A percentile compares a stretch with the other conserved stretches of the same genome.
phyloP scores from a whole-genome alignment of 2,888 invertebrate species.

The Bellardia bayeri region DNA sequence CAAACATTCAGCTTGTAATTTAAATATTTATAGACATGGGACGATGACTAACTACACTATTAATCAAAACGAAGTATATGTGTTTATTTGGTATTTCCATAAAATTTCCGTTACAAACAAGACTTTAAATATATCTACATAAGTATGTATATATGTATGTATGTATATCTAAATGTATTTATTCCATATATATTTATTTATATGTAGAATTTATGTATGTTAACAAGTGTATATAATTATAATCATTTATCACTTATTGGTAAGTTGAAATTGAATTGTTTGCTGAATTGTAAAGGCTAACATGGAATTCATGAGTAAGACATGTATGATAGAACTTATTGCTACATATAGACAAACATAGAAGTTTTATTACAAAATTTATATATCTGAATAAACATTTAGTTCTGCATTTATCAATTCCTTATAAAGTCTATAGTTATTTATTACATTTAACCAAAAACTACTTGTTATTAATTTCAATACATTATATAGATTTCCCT shows the following conservation, averaged over 20 bases:
- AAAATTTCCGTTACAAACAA: slow-evolving; percentile 2
- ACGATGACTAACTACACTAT: slow-evolving; percentile 15
- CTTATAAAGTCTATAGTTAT: slow-evolving; percentile 31
- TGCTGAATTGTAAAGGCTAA: background rate
- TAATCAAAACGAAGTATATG: slow-evolving; percentile 15
- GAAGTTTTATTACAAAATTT: background rate
- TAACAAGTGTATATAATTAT: slow-evolving; percentile 19
- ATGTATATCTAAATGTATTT: background rate
- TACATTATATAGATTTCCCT: slow-evolving; percentile 22
- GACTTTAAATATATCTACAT: background rate
- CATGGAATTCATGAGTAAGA: background rate
- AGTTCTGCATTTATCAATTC: background rate
- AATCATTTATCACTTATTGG: slow-evolving; percentile 56
- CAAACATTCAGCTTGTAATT: slow-evolving; percentile 7
- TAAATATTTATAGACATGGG: slow-evolving; percentile 14
- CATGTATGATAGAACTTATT: background rate
- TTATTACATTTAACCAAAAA: slow-evolving; percentile 42
- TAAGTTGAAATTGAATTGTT: slow-evolving; percentile 40
- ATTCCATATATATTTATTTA: background rate
- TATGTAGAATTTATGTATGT: background rate
- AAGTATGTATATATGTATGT: background rate
- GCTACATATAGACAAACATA: background rate
- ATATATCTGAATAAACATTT: too few species aligned
- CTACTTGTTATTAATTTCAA: slow-evolving; percentile 51
- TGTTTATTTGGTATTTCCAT: background rate